Evolutionary conservation across 2,888 invertebrate genomes (phyloP).

Genomic region (Rhamnusium bicolor): DNA sequence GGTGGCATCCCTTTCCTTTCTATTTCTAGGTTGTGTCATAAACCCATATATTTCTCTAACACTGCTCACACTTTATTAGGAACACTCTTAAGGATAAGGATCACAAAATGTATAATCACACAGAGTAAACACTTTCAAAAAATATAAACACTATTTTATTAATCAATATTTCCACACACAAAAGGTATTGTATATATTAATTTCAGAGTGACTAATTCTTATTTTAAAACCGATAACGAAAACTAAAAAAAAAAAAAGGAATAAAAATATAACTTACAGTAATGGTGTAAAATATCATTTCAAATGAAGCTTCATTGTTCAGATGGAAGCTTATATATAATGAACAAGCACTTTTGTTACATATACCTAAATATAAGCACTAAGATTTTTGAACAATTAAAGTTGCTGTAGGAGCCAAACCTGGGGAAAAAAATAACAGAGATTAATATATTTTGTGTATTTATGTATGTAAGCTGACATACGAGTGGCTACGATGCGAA

Average conservation of each 20-base stretch:
- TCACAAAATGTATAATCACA: not conserved
- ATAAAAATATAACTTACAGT: slow-evolving; percentile 32
- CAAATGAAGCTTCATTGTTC: slow-evolving; percentile 8
- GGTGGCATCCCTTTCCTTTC: no score
- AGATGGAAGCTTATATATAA: slow-evolving; percentile 22
- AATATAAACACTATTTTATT: slow-evolving; percentile 40
- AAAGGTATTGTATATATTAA: slow-evolving; percentile 15
- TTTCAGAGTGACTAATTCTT: slow-evolving; percentile 13
- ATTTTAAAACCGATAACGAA: slow-evolving; percentile 18
- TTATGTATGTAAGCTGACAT: no score
- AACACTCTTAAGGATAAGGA: not conserved
- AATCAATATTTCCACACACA: slow-evolving; percentile 27
- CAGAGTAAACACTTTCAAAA: slow-evolving; percentile 14
- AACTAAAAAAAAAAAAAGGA: slow-evolving; percentile 8
- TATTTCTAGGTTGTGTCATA: no score
- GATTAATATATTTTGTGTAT: slow-evolving; percentile 2
- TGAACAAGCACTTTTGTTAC: slow-evolving; percentile 10
- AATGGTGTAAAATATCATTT: slow-evolving; percentile 25
- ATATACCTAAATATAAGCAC: slow-evolving; percentile 1
- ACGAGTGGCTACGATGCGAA: no score
- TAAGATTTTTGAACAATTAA: slow-evolving; percentile 80
- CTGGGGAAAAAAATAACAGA: slow-evolving; percentile 71
- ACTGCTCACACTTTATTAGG: not conserved
- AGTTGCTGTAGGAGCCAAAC: slow-evolving; percentile 89
- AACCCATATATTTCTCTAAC: not conserved